A percentile compares a stretch with the other conserved stretches of the same genome.
These are phyloP conservation scores for Alosa sapidissima DNA, from an alignment of 2,797 vertebrate species.

Conservation along the genomic window DNA sequence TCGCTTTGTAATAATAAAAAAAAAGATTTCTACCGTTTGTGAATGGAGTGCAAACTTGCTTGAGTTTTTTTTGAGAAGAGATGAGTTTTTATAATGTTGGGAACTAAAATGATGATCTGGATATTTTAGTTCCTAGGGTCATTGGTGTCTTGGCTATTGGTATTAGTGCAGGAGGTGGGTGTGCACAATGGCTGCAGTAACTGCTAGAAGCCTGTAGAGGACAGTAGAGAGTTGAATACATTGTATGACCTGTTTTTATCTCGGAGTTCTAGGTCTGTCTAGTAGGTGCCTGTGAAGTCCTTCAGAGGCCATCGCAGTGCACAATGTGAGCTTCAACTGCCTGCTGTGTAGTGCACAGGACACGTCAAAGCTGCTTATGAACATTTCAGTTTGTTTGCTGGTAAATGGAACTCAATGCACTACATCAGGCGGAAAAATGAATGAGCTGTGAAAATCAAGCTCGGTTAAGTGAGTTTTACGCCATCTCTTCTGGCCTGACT, in stretches of 20 bases:
- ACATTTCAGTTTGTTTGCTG: not conserved
- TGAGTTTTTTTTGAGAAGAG: not conserved
- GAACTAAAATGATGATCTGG: not conserved
- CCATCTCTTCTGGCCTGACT: not conserved
- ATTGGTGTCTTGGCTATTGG: not conserved
- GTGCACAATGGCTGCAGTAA: not conserved
- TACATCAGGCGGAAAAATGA: not conserved
- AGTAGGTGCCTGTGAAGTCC: not conserved
- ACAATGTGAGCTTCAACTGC: not conserved
- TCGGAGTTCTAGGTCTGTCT: not conserved
- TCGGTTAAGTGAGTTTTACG: not conserved
- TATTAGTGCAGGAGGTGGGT: not conserved
- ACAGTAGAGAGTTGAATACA: slow-evolving; percentile 27
- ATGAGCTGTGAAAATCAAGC: not conserved
- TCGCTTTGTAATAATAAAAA: slow-evolving; percentile 52
- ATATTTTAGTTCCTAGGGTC: not conserved
- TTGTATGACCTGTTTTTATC: not conserved
- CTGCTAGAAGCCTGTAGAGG: slow-evolving; percentile 36
- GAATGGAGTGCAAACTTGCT: slow-evolving; percentile 17
- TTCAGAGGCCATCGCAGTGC: not conserved
- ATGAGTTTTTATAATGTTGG: not conserved
- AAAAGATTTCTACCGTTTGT: slow-evolving; percentile 48
- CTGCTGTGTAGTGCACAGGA: not conserved
- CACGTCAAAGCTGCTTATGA: not conserved
- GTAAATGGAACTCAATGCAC: too few species aligned